Evolutionary conservation across 2,888 invertebrate genomes (phyloP).

Genomic region (Falcaria lacertinaria): DNA sequence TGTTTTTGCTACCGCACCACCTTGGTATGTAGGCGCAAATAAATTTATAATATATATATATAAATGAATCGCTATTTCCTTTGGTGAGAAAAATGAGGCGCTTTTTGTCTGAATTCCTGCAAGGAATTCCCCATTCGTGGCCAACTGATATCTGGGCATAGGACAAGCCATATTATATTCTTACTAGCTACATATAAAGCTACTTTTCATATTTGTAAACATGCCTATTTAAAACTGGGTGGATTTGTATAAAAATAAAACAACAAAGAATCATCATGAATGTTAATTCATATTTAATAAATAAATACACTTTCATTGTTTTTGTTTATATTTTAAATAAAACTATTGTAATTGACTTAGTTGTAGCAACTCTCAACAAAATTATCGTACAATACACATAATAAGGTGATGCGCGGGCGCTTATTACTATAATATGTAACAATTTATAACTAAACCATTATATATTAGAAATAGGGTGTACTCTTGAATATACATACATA

Average conservation of each 20-base stretch:
- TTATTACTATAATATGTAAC: conserved; percentile 68
- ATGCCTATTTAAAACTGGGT: too few relatives aligned
- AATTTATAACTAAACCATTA: conserved; percentile 63
- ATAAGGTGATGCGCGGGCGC: conserved; percentile 43
- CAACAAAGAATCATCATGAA: conserved; percentile 59
- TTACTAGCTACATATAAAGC: too few relatives aligned
- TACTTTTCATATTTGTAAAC: too few relatives aligned
- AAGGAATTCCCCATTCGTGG: too few relatives aligned
- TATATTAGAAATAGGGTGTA: conserved; percentile 73
- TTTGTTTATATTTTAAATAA: conserved; percentile 63
- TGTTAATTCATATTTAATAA: conserved; percentile 80
- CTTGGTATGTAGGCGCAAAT: too few relatives aligned
- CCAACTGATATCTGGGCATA: too few relatives aligned
- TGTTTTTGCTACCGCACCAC: too few relatives aligned
- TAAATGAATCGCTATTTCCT: too few relatives aligned
- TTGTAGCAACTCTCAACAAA: conserved; percentile 75
- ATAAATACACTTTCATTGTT: conserved; percentile 76
- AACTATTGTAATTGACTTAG: conserved; percentile 79
- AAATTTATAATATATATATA: too few relatives aligned
- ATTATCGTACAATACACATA: conserved; percentile 60
- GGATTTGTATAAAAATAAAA: conserved; percentile 47
- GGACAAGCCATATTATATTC: too few relatives aligned
- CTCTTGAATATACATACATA: conserved; percentile 74
- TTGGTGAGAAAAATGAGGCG: too few relatives aligned
- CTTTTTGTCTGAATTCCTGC: too few relatives aligned